A percentile compares a stretch with the other conserved stretches of the same genome.
These are phyloP conservation scores for Martes martes DNA, from an alignment of 2,113 vertebrate genomes.

Conservation along the genomic window DNA sequence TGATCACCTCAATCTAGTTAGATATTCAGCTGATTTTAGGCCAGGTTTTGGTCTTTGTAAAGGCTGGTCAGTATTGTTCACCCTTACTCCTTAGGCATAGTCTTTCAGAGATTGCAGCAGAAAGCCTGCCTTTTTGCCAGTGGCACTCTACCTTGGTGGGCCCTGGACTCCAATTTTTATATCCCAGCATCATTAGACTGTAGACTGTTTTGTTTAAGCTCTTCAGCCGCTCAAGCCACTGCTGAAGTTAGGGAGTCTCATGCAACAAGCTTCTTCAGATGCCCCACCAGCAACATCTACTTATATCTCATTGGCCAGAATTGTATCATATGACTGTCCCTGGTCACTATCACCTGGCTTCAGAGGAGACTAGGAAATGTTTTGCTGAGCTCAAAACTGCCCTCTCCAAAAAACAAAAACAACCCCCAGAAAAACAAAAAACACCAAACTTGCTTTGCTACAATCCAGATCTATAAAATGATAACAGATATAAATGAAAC, in stretches of 20 bases:
- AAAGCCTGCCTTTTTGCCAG: not conserved
- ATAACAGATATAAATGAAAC: conserved; percentile 4
- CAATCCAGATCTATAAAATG: not conserved
- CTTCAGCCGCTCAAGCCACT: not conserved
- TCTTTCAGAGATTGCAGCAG: not conserved
- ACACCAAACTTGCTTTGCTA: not conserved
- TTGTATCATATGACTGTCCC: not conserved
- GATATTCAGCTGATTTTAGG: not conserved
- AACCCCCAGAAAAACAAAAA: not conserved
- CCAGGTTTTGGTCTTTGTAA: not conserved
- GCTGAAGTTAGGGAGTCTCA: not conserved
- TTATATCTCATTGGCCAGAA: not conserved
- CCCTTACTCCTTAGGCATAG: not conserved
- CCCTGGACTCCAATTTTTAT: not conserved
- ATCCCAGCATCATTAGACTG: not conserved
- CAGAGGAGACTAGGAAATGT: not conserved
- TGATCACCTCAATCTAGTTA: not conserved
- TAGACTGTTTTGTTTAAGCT: not conserved
- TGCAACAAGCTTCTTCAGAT: not conserved
- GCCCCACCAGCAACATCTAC: not conserved
- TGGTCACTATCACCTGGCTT: not conserved
- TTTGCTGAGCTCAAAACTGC: not conserved
- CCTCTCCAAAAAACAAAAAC: not conserved
- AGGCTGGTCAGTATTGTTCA: not conserved
- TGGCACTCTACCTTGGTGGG: not conserved